Percentiles rank a stretch among this genome's conserved stretches.
These are phyloP conservation scores for Dendrocincla tyrannina DNA, from an alignment of 2,797 vertebrate genomes.

Conservation along the genomic window DNA sequence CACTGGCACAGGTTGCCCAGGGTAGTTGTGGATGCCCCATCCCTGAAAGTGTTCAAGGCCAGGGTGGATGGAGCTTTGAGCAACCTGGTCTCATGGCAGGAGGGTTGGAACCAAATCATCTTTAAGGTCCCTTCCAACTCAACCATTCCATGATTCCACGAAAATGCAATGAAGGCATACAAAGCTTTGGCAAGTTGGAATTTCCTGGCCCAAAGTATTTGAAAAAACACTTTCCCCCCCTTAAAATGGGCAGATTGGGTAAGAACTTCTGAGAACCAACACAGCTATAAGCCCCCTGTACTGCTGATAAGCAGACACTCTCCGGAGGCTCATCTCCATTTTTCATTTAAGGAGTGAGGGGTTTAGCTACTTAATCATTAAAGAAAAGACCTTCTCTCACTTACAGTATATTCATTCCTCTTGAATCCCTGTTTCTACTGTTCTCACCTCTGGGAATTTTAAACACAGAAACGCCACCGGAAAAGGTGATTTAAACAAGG, in stretches of 20 bases:
- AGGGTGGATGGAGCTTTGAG: background rate
- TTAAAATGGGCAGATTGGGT: background rate
- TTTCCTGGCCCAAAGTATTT: background rate
- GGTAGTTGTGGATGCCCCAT: background rate
- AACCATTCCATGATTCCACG: background rate
- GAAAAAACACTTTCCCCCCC: rapidly evolving
- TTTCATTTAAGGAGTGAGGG: background rate
- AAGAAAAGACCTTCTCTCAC: background rate
- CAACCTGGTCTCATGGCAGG: background rate
- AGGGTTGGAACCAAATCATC: too few species aligned
- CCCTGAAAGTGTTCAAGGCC: background rate
- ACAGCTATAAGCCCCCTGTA: rapidly evolving
- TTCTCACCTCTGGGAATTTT: background rate
- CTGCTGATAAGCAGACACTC: background rate
- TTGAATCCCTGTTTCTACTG: background rate
- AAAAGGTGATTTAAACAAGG: rapidly evolving
- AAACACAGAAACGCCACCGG: background rate
- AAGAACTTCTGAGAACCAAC: background rate
- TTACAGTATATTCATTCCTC: background rate
- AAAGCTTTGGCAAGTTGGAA: background rate
- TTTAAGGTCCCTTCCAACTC: background rate
- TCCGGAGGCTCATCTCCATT: background rate
- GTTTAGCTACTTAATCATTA: background rate
- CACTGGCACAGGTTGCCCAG: background rate
- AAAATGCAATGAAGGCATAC: background rate